phyloP scores from a whole-genome alignment of 2,113 vertebrate species.

The Sorex fumeus region DNA sequence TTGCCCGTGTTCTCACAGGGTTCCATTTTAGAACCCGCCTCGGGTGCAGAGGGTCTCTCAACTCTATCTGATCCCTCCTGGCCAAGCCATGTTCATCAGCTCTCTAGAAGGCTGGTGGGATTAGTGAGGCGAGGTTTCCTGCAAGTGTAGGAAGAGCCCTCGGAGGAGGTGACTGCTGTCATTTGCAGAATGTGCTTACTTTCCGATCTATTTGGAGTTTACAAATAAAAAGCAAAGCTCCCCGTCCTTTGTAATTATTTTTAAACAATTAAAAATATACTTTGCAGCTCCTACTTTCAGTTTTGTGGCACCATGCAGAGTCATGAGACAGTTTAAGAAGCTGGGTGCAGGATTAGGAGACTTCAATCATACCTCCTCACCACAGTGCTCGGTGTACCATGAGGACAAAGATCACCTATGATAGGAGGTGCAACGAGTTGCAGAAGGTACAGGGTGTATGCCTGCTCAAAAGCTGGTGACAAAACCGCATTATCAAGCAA shows the following conservation, averaged over 20 bases:
- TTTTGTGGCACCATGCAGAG: no score
- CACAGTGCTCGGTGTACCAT: neutral
- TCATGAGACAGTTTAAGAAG: no score
- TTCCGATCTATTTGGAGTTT: neutral
- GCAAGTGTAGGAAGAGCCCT: neutral
- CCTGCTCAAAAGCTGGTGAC: no score
- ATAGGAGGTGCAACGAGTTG: neutral
- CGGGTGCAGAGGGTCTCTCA: neutral
- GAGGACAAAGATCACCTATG: neutral
- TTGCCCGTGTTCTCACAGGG: neutral
- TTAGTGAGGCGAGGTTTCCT: conserved; percentile 10
- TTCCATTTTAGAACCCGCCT: conserved; percentile 14
- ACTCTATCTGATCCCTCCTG: neutral
- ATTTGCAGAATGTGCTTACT: neutral
- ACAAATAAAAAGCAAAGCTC: neutral
- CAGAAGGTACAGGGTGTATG: no score
- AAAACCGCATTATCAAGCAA: no score
- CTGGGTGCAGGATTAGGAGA: neutral
- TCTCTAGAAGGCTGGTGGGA: neutral
- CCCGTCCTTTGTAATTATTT: neutral
- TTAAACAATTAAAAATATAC: no score
- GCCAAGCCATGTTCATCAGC: neutral
- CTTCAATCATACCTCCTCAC: neutral
- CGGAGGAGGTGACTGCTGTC: neutral
- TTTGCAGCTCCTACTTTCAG: no score